Percentiles rank a stretch among this genome's conserved stretches.
Conservation (phyloP, 1,140 invertebrate genomes). For the Microplitis demolitor region DNA sequence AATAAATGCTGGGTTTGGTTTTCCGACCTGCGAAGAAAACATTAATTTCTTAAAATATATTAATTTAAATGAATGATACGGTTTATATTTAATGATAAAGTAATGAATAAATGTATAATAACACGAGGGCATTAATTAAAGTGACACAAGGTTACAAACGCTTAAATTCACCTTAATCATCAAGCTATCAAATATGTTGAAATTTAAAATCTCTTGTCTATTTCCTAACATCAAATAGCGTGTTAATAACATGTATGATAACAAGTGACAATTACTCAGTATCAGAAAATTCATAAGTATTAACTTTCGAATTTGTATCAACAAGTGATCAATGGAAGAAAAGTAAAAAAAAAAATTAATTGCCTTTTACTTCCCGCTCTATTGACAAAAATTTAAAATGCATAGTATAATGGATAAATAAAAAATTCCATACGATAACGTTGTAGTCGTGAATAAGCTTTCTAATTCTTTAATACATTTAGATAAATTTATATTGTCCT, state of each 20-base stretch:
- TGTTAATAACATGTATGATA: too few species aligned
- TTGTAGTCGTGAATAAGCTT: background rate
- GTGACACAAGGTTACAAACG: too few species aligned
- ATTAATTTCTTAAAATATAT: background rate
- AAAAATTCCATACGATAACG: background rate
- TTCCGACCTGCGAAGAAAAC: slow-evolving; percentile 37
- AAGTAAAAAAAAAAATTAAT: slow-evolving; percentile 4
- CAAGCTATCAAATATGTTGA: too few species aligned
- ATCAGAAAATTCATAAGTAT: too few species aligned
- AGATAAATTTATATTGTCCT: too few species aligned
- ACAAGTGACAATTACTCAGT: too few species aligned
- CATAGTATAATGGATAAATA: background rate
- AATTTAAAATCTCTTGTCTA: too few species aligned
- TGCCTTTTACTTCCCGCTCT: slow-evolving; percentile 7
- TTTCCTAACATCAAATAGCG: too few species aligned
- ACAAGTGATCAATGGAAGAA: background rate
- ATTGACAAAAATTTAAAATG: background rate
- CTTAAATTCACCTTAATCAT: too few species aligned
- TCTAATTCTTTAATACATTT: slow-evolving; percentile 4
- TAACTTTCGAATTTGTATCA: too few species aligned
- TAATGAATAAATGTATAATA: too few species aligned
- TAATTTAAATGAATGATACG: background rate
- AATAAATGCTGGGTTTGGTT: slow-evolving; percentile 44
- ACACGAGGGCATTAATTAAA: too few species aligned
- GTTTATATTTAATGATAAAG: background rate